phyloP scores from a whole-genome alignment of 2,113 vertebrate genomes.

The Salvelinus fontinalis region DNA sequence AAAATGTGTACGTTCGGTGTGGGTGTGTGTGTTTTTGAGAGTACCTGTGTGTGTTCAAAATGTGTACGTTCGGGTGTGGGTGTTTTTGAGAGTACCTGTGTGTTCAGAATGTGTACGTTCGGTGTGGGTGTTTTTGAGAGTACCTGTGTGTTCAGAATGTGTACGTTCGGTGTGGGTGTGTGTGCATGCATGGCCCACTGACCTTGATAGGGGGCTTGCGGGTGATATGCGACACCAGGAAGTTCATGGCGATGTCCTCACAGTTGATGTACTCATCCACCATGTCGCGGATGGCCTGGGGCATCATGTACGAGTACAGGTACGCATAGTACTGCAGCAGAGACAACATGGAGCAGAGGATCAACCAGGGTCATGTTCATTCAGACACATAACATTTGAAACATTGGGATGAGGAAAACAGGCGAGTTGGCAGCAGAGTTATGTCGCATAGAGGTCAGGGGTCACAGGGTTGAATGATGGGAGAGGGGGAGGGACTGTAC shows the following conservation, averaged over 20 bases:
- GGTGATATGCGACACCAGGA: conserved; percentile 98
- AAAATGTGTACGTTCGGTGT: conserved; percentile 15
- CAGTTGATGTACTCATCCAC: conserved; percentile 99
- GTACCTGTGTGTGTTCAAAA: background rate
- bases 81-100: background rate
- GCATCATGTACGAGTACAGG: conserved; percentile 99
- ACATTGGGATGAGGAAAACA: no score
- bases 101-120: conserved; percentile 11
- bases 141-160: background rate
- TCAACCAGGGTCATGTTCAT: background rate
- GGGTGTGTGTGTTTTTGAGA: no score
- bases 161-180: conserved; percentile 11
- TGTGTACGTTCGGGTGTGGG: conserved; percentile 10
- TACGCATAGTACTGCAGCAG: conserved; percentile 92
- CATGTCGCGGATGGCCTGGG: conserved; percentile 97
- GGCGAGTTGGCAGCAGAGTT: background rate
- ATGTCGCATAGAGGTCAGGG: background rate
- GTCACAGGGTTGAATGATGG: background rate
- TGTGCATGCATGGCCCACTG: conserved; percentile 33
- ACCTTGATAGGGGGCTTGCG: conserved; percentile 99
- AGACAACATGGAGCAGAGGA: background rate
- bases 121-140: background rate
- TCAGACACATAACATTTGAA: no score
- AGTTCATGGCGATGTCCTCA: conserved; percentile 99
- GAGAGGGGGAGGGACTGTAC: conserved; percentile 61